Evolutionary conservation across 2,113 vertebrate genomes (phyloP), one percentile per base, ranked within the genome.

Genomic region (Corythornis madagascariensis): DNA sequence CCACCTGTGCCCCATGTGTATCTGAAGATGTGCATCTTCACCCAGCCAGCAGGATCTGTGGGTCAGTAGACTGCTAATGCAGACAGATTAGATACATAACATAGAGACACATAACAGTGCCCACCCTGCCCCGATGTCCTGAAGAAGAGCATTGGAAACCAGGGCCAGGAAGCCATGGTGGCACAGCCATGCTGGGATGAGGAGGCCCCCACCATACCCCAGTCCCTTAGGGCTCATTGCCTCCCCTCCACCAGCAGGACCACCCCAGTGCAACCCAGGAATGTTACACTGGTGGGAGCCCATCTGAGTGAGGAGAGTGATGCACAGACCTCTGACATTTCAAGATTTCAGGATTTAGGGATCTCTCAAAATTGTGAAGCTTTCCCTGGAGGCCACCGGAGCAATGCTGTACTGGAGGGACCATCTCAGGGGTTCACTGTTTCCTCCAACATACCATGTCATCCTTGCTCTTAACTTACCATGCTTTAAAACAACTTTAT

Each of bases 171-270:
- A 59, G 38, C 6, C 22, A 20, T 6, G 7, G 28, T 72, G 59
- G 38, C 12, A 64, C 14, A 75, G 35, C 43, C 18, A 8, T 1
- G 3, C 13, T 0, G 1, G 17, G 31, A 16, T 28, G 10, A 53
- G 45, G 8, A n/a, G 4, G 1, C 6, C 7, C 9, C n/a, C 2
- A 1, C 2, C 11, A 4, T 5, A 4, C 3, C 28, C 42, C 56
- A 65, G 0, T 7, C 25, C 13, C 56, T 48, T 19, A 5, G 10
- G 24, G 16, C 24, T 75, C 25, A 3, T 25, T 20, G 26, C 9
- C 31, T 45, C 31, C 33, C 26, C 71, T 72, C 31, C 1, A 0
- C 38, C 3, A 1, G 56, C 78, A 87, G 60, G 66, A 73, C 4
- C 26, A 7, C 9, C 18, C 13, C 38, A 18, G 50, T 10, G 29